Conservation (phyloP, 2,888 invertebrate species). For the Aporophyla nigra region DNA sequence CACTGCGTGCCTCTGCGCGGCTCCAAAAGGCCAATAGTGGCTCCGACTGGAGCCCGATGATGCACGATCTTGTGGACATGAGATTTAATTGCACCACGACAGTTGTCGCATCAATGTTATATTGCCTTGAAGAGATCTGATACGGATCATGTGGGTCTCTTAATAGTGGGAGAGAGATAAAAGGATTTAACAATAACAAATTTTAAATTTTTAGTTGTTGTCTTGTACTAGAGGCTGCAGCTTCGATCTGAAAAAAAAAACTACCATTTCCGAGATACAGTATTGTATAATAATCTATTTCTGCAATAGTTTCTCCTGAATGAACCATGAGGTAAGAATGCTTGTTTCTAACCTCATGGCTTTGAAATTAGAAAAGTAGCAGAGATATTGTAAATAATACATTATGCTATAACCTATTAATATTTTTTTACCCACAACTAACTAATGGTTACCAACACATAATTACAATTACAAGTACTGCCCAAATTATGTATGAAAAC, state of each 20-base stretch:
- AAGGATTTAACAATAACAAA: background rate
- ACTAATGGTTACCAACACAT: slow-evolving; percentile 3
- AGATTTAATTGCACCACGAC: slow-evolving; percentile 28
- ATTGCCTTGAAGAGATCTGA: background rate
- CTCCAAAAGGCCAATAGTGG: background rate
- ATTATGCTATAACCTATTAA: background rate
- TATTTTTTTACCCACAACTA: background rate
- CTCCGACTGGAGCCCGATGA: background rate
- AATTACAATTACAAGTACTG: slow-evolving; percentile 25
- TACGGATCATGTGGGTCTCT: background rate
- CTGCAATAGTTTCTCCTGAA: no score
- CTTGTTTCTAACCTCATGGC: background rate
- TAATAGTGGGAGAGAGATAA: no score
- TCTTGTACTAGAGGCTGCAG: background rate
- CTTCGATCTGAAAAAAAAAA: background rate
- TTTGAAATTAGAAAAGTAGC: background rate
- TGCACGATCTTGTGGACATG: slow-evolving; percentile 43
- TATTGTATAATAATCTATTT: no score
- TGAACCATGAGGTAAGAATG: no score
- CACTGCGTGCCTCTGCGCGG: background rate
- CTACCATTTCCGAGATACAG: background rate
- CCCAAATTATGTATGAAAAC: slow-evolving; percentile 37
- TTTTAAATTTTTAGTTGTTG: no score
- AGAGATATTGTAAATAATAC: background rate
- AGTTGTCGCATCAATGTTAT: background rate